Percentiles rank a stretch among this genome's conserved stretches.
Conservation (phyloP, 2,888 invertebrate species). For the Tortrix viridana region DNA sequence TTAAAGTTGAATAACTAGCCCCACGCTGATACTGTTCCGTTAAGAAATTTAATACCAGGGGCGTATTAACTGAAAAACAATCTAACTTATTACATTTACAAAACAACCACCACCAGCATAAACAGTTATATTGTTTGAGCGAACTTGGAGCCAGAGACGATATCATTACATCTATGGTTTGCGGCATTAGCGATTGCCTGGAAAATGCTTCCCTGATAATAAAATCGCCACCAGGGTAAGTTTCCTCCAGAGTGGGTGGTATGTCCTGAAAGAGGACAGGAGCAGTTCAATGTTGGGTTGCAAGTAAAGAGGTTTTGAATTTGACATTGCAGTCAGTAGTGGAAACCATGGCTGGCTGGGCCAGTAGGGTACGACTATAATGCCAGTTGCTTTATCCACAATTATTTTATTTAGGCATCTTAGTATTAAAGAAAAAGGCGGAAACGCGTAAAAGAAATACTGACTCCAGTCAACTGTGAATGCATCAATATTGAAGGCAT, state of each 20-base stretch:
- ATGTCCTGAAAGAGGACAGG: constrained; percentile 14
- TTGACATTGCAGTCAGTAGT: neutral
- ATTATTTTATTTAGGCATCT: constrained; percentile 21
- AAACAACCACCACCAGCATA: constrained; percentile 6
- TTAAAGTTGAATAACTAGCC: neutral
- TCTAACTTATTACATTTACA: constrained; percentile 4
- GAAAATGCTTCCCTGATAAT: constrained; percentile 12
- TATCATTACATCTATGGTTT: constrained; percentile 6
- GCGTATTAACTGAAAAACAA: constrained; percentile 1
- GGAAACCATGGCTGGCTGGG: constrained; percentile 4
- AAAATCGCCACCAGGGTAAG: constrained; percentile 7
- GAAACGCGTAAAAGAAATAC: constrained; percentile 20
- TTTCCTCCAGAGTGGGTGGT: constrained; percentile 9
- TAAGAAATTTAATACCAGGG: neutral
- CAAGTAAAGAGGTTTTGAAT: neutral
- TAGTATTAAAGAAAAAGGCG: constrained; percentile 19
- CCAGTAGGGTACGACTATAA: constrained; percentile 19
- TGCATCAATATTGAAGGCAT: constrained; percentile 15
- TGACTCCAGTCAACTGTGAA: neutral
- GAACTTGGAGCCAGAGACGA: neutral
- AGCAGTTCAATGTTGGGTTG: neutral
- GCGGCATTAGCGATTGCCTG: neutral
- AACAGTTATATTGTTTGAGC: constrained; percentile 14
- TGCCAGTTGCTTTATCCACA: constrained; percentile 9
- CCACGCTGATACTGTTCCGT: neutral